Conservation (phyloP, 1,140 invertebrate genomes). For the Globodera ellingtonae region DNA sequence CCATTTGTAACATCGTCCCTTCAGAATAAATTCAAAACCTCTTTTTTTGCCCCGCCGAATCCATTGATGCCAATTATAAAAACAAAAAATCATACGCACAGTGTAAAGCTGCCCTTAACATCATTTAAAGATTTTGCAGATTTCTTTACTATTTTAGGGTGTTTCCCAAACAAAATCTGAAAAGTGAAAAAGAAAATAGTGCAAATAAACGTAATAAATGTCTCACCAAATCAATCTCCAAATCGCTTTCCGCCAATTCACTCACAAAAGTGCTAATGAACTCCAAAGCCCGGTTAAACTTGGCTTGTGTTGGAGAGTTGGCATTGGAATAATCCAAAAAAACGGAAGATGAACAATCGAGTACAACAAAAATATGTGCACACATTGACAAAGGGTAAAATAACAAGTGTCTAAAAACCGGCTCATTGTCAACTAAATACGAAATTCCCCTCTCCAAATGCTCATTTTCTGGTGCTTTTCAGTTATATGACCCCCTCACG, state of each 20-base stretch:
- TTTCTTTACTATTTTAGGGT: neutral
- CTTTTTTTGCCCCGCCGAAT: too few relatives aligned
- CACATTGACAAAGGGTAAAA: neutral
- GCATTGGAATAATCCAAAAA: conserved; percentile 2
- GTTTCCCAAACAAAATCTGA: neutral
- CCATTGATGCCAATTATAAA: neutral
- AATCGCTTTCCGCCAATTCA: neutral
- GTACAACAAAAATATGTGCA: neutral
- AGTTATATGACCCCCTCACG: too few relatives aligned
- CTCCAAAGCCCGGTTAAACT: neutral
- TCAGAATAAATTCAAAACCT: neutral
- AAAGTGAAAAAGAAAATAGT: neutral
- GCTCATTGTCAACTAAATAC: too few relatives aligned
- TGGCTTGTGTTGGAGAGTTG: neutral
- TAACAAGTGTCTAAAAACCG: too few relatives aligned
- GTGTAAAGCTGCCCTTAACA: neutral
- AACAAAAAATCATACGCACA: neutral
- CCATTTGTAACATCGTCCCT: neutral
- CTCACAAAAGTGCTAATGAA: neutral
- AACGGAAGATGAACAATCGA: neutral
- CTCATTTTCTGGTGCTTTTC: too few relatives aligned
- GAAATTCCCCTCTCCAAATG: too few relatives aligned
- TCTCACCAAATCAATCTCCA: neutral
- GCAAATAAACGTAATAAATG: neutral
- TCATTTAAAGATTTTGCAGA: neutral